phyloP scores from a whole-genome alignment of 2,797 vertebrate species.

The Sebastes taczanowskii region DNA sequence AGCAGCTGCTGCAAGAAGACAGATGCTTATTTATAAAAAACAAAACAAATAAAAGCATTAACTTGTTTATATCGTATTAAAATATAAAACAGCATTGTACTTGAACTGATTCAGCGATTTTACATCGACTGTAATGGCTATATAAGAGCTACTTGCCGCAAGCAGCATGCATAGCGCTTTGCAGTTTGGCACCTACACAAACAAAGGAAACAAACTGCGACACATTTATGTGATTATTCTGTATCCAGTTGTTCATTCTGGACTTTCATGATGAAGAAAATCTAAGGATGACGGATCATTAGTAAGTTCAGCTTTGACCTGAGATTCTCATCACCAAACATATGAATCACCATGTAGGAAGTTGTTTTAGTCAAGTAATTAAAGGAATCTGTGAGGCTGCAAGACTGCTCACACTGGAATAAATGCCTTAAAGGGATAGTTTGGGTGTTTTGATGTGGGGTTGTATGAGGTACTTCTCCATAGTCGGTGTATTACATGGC shows the following conservation, averaged over 20 bases:
- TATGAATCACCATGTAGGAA: no score
- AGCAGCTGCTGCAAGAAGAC: conserved; percentile 61
- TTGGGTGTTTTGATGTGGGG: no score
- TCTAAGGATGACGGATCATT: neutral
- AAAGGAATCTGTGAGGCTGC: neutral
- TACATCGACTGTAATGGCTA: conserved; percentile 38
- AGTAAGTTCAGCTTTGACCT: neutral
- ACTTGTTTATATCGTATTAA: conserved; percentile 35
- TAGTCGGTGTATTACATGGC: no score
- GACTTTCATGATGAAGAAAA: neutral
- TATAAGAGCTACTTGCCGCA: conserved; percentile 3
- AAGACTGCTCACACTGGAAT: neutral
- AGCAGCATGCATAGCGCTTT: conserved; percentile 31
- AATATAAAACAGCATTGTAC: conserved; percentile 51
- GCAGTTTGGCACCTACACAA: conserved; percentile 19
- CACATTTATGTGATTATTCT: neutral
- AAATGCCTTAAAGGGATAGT: no score
- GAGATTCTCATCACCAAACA: neutral
- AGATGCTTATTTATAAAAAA: conserved; percentile 16
- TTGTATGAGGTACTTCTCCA: no score
- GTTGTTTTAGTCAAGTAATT: neutral
- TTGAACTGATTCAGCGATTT: conserved; percentile 64
- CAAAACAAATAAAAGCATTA: conserved; percentile 20
- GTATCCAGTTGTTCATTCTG: neutral
- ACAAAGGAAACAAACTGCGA: conserved; percentile 6